These are phyloP conservation scores for Linepithema humile DNA, from an alignment of 1,140 invertebrate species.

Conservation along the genomic window DNA sequence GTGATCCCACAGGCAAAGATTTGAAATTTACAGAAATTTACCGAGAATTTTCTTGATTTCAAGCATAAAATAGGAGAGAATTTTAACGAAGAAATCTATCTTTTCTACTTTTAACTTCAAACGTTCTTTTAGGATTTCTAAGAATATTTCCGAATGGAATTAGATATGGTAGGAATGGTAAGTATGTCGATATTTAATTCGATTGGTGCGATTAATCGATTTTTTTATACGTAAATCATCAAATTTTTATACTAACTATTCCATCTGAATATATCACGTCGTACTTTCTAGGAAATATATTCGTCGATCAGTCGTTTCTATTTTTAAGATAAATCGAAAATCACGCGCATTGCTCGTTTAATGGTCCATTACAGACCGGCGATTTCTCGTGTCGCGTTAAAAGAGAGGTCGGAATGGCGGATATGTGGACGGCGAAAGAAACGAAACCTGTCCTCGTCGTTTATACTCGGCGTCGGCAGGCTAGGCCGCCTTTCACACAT, in stretches of 20 bases:
- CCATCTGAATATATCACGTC: too few species aligned
- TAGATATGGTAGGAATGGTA: neutral
- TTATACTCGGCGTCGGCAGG: conserved; percentile 43
- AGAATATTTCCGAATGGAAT: neutral
- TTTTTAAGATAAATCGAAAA: neutral
- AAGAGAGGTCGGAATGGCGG: conserved; percentile 50
- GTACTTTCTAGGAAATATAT: too few species aligned
- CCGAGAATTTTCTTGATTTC: neutral
- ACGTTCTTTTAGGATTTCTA: neutral
- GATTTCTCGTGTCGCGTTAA: conserved; percentile 36
- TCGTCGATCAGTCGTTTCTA: neutral
- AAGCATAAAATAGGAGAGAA: neutral
- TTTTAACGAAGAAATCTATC: conserved; percentile 34
- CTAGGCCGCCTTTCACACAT: conserved; percentile 77
- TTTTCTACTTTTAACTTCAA: neutral
- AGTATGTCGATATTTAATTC: neutral
- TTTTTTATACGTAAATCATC: too few species aligned
- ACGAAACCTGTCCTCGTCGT: conserved; percentile 68
- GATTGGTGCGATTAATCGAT: too few species aligned
- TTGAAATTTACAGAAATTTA: neutral
- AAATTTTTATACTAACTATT: too few species aligned
- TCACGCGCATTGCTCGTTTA: neutral
- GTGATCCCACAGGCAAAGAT: neutral
- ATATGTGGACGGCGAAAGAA: conserved; percentile 61
- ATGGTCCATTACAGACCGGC: conserved; percentile 3